phyloP scores from a whole-genome alignment of 2,888 invertebrate species.

The Tenodera sinensis region DNA sequence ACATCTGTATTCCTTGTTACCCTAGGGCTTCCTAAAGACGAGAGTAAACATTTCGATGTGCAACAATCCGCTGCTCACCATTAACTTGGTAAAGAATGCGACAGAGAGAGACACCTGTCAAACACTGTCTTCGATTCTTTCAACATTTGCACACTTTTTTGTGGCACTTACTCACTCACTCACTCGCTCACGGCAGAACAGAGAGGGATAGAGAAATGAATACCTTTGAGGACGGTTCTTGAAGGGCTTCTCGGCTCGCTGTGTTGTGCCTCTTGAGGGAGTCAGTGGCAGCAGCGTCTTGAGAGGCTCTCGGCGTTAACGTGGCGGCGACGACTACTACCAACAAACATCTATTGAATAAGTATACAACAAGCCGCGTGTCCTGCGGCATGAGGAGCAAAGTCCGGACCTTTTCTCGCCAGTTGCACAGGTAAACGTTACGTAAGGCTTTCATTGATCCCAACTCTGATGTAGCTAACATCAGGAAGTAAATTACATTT shows the following conservation, averaged over 20 bases:
- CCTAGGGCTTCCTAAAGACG: too few species aligned
- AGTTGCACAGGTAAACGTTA: not conserved
- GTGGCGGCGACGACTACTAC: not conserved
- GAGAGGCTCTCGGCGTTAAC: not conserved
- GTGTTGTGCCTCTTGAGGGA: not conserved
- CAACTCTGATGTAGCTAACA: too few species aligned
- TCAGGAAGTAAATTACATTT: too few species aligned
- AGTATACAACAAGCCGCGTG: not conserved
- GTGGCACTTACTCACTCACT: too few species aligned
- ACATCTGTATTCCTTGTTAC: too few species aligned
- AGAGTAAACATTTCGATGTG: too few species aligned
- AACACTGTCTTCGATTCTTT: not conserved
- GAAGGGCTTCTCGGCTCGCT: not conserved
- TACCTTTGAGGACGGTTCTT: not conserved
- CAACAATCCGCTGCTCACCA: not conserved
- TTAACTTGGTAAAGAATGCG: not conserved
- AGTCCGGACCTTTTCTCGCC: not conserved
- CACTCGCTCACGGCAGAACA: not conserved
- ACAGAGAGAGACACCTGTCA: not conserved
- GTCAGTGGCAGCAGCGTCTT: not conserved
- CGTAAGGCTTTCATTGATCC: too few species aligned
- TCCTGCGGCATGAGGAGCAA: not conserved
- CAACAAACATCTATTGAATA: not conserved
- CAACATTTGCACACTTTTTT: not conserved
- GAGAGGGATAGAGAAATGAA: not conserved